Evolutionary conservation across 2,888 invertebrate species (phyloP).

Genomic region (Agonopterix subpropinquella): DNA sequence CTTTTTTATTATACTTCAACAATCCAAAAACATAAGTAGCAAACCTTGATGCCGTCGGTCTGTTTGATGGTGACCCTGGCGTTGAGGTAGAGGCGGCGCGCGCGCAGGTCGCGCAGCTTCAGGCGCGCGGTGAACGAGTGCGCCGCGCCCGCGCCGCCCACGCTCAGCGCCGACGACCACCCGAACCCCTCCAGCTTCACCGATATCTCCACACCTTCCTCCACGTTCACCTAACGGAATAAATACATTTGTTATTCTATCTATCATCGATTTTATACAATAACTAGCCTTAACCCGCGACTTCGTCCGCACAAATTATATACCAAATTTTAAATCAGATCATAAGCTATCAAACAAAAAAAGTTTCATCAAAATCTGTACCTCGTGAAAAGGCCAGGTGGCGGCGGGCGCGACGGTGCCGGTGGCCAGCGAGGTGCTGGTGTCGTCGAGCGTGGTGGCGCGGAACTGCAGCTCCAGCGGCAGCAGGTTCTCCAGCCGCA

Average conservation of each 20-base stretch:
- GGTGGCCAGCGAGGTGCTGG: constrained; percentile 22
- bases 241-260: neutral
- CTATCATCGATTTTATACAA: no score
- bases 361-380: no score
- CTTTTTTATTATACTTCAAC: no score
- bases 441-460: constrained; percentile 21
- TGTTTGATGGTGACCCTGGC: constrained; percentile 72
- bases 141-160: constrained; percentile 64
- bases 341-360: no score
- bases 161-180: constrained; percentile 78
- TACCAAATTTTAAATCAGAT: no score
- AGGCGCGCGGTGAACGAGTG: constrained; percentile 79
- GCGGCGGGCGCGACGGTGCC: constrained; percentile 52
- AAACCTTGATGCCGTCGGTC: constrained; percentile 68
- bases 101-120: constrained; percentile 83
- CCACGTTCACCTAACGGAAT: constrained; percentile 79
- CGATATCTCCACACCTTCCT: constrained; percentile 82
- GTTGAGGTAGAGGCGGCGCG: constrained; percentile 84
- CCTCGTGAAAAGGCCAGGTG: constrained; percentile 56
- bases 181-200: constrained; percentile 91
- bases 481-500: constrained; percentile 90
- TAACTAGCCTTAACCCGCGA: no score
- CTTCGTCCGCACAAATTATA: no score
- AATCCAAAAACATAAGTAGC: no score
- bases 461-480: constrained; percentile 86